phyloP scores from a whole-genome alignment of 2,888 invertebrate species.

The Rugalucina vietnamica region DNA sequence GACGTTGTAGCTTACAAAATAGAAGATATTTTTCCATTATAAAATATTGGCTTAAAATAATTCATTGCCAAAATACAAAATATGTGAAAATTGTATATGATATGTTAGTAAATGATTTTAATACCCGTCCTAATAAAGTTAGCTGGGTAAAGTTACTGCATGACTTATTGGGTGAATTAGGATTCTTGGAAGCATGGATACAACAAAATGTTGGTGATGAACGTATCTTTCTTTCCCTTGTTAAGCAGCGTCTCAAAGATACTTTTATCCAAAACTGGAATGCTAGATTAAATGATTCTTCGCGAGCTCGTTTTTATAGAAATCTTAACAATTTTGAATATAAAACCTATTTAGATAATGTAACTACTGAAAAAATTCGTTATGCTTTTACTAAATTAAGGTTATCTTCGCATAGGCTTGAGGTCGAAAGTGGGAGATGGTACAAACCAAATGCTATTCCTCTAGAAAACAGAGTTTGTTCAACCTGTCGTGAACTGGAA shows the following conservation, averaged over 20 bases:
- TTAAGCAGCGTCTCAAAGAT: background rate
- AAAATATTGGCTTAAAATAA: background rate
- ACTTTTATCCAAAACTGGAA: background rate
- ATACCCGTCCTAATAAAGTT: background rate
- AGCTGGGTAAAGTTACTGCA: background rate
- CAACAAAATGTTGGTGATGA: background rate
- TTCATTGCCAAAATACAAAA: background rate
- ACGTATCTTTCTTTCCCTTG: background rate
- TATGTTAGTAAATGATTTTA: background rate
- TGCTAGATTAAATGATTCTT: background rate
- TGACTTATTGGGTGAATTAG: background rate
- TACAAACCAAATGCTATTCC: background rate
- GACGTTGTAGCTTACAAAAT: background rate
- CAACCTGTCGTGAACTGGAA: background rate
- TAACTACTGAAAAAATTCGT: background rate
- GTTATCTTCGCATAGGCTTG: background rate
- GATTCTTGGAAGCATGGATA: conserved; percentile 25
- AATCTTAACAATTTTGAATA: background rate
- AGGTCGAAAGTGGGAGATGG: background rate
- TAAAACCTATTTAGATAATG: background rate
- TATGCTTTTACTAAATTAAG: background rate
- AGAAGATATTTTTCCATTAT: background rate
- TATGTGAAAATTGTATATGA: background rate
- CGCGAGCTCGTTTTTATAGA: background rate
- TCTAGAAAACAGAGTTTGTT: background rate